Percentiles rank a stretch among this genome's conserved stretches.
Evolutionary conservation across 2,113 vertebrate species (phyloP).

Genomic region (Oryzias celebensis): DNA sequence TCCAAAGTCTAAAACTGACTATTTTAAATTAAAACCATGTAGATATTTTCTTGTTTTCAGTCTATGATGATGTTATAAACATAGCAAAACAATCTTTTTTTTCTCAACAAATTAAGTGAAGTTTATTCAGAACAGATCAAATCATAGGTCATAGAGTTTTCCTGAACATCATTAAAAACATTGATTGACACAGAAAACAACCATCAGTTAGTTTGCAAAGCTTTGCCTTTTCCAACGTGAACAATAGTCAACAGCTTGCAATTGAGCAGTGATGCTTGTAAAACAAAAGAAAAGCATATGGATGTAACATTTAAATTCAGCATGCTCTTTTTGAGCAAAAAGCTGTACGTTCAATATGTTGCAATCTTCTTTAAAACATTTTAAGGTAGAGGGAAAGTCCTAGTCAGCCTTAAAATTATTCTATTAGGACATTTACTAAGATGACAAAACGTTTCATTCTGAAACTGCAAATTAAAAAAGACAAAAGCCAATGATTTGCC

Average conservation of each 20-base stretch:
- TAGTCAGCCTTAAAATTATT: no score
- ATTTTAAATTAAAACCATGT: no score
- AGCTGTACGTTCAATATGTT: not conserved
- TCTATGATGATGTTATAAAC: no score
- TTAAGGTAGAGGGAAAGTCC: no score
- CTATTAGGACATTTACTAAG: no score
- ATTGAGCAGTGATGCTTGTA: not conserved
- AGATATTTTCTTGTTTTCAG: no score
- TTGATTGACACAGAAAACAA: not conserved
- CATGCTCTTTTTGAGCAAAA: not conserved
- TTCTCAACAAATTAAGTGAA: no score
- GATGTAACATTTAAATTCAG: not conserved
- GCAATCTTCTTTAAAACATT: no score
- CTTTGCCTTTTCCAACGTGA: not conserved
- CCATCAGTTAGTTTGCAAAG: not conserved
- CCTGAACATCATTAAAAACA: not conserved
- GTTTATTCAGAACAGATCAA: not conserved
- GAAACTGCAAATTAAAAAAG: not conserved
- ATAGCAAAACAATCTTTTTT: no score
- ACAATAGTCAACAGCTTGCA: not conserved
- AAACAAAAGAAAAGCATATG: not conserved
- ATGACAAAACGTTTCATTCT: not conserved
- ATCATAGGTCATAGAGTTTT: not conserved
- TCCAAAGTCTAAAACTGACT: no score
- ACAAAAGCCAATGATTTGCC: no score